phyloP scores from a whole-genome alignment of 2,797 vertebrate genomes.

The Yasuhikotakia modesta region DNA sequence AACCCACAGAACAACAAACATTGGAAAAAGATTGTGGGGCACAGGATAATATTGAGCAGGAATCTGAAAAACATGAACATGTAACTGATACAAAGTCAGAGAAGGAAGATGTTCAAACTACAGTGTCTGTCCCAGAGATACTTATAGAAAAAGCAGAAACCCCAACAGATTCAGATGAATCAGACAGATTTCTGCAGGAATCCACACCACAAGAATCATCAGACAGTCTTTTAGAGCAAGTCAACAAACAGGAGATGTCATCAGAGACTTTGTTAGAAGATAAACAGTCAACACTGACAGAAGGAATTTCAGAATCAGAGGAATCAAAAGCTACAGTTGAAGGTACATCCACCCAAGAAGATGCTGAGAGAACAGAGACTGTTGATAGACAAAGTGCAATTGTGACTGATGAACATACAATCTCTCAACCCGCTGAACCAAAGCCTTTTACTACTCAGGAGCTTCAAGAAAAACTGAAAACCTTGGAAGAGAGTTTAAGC shows the following conservation, averaged over 20 bases:
- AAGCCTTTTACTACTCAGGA: constrained; percentile 56
- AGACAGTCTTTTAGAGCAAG: constrained; percentile 56
- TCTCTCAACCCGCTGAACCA: constrained; percentile 13
- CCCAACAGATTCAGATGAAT: constrained; percentile 58
- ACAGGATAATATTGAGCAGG: constrained; percentile 41
- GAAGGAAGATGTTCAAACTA: constrained; percentile 9
- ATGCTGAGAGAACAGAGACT: constrained; percentile 61
- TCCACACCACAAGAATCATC: constrained; percentile 59
- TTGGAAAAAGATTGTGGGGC: constrained; percentile 50
- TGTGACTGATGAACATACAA: constrained; percentile 63
- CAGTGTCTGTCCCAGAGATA: constrained; percentile 53
- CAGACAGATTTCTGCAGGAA: constrained; percentile 52
- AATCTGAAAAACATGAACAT: constrained; percentile 51
- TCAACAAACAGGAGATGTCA: constrained; percentile 37
- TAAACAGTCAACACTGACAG: constrained; percentile 51
- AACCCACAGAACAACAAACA: constrained; percentile 37
- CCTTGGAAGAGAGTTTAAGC: constrained; percentile 81
- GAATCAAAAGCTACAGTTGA: constrained; percentile 21
- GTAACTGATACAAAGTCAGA: constrained; percentile 49
- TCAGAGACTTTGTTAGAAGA: constrained; percentile 43
- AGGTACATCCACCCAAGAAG: constrained; percentile 5
- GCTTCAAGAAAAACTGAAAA: constrained; percentile 80
- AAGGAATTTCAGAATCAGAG: constrained; percentile 51
- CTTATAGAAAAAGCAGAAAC: constrained; percentile 60
- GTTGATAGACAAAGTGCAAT: constrained; percentile 63